Evolutionary conservation across 2,797 vertebrate genomes (phyloP).

Genomic region (Semotilus atromaculatus): DNA sequence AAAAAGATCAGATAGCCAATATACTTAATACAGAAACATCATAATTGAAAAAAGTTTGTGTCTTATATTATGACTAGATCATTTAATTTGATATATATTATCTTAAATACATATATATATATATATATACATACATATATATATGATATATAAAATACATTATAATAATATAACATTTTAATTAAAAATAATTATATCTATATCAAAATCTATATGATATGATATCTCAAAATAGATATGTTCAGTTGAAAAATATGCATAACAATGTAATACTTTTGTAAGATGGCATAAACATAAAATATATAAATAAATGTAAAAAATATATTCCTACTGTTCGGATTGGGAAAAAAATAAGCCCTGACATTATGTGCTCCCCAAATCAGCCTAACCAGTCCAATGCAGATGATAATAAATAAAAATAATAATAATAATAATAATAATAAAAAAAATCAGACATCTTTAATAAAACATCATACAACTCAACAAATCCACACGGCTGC

Average conservation of each 20-base stretch:
- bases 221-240: no score
- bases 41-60: not conserved
- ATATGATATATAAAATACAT: no score
- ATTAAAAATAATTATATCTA: no score
- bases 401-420: not conserved
- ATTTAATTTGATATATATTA: not conserved
- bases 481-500: slow-evolving; percentile 10
- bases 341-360: not conserved
- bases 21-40: not conserved
- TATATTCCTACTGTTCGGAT: not conserved
- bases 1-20: not conserved
- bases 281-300: not conserved
- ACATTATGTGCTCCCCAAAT: not conserved
- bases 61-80: not conserved
- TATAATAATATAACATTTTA: no score
- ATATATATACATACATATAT: no score
- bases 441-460: not conserved
- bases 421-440: not conserved
- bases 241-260: not conserved
- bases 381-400: not conserved
- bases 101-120: no score
- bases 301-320: not conserved
- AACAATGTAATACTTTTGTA: not conserved
- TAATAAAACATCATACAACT: slow-evolving; percentile 24
- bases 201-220: no score